phyloP scores from a whole-genome alignment of 2,797 vertebrate species.

The Lophius americanus region DNA sequence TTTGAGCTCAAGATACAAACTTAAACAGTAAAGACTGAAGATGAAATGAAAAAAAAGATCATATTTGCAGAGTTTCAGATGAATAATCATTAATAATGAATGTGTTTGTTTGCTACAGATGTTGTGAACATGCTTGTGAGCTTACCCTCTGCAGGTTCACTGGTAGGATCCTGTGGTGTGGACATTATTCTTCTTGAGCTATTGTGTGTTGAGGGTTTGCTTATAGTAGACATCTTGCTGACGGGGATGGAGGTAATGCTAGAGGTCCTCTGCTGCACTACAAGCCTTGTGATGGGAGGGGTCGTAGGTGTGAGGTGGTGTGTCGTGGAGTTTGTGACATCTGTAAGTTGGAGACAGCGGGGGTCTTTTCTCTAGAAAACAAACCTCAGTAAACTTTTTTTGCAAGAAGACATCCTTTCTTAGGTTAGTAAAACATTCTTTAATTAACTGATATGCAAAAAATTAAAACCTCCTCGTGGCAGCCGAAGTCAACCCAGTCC shows the following conservation, averaged over 20 bases:
- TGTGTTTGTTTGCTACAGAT: neutral
- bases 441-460: constrained; percentile 31
- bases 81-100: neutral
- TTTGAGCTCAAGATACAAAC: neutral
- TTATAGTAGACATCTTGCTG: constrained; percentile 59
- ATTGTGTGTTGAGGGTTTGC: constrained; percentile 68
- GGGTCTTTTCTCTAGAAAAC: constrained; percentile 84
- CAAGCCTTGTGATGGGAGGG: constrained; percentile 62
- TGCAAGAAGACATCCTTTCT: neutral
- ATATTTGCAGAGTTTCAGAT: neutral
- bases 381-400: constrained; percentile 2
- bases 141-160: constrained; percentile 84
- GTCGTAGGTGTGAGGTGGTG: constrained; percentile 67
- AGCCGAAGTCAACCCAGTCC: constrained; percentile 95
- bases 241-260: constrained; percentile 71
- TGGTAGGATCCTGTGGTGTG: constrained; percentile 78
- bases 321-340: constrained; percentile 64
- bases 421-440: neutral
- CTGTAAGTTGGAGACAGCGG: constrained; percentile 78
- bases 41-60: neutral
- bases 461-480: constrained; percentile 88
- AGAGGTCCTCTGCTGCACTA: constrained; percentile 68
- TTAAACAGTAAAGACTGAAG: neutral
- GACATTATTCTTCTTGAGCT: constrained; percentile 55
- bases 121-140: neutral